Evolutionary conservation across 2,888 invertebrate genomes (phyloP).

Genomic region (Myopa testacea): DNA sequence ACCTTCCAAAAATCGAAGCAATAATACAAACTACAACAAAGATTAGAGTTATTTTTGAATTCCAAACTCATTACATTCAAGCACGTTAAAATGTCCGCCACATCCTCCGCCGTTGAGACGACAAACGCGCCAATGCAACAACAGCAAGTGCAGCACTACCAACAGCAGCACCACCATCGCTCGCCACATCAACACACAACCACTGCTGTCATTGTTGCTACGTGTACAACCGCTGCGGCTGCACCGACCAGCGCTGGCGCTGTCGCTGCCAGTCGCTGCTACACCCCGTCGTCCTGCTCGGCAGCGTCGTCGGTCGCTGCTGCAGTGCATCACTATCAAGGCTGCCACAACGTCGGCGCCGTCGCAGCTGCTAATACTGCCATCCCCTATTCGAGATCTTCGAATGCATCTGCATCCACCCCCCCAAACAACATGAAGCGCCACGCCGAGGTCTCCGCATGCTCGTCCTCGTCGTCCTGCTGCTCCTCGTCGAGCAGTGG

Average conservation of each 20-base stretch:
- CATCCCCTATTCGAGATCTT: constrained; percentile 15
- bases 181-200: constrained; percentile 49
- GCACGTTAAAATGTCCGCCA: constrained; percentile 53
- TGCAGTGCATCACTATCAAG: constrained; percentile 48
- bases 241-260: constrained; percentile 47
- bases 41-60: constrained; percentile 8
- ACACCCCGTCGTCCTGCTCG: constrained; percentile 50
- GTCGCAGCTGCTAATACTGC: neutral
- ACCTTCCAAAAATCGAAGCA: neutral
- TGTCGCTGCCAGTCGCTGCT: constrained; percentile 46
- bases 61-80: constrained; percentile 27
- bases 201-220: constrained; percentile 50
- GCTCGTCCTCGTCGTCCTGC: constrained; percentile 56
- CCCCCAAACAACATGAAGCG: constrained; percentile 54
- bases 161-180: constrained; percentile 41
- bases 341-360: constrained; percentile 12
- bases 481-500: constrained; percentile 48
- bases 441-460: constrained; percentile 52
- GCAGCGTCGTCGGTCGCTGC: constrained; percentile 51
- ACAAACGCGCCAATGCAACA: constrained; percentile 52
- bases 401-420: constrained; percentile 36
- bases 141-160: constrained; percentile 30
- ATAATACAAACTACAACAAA: constrained; percentile 10
- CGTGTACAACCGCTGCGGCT: neutral
- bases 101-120: constrained; percentile 54